phyloP scores from a whole-genome alignment of 2,113 vertebrate species.

The Trichechus manatus region DNA sequence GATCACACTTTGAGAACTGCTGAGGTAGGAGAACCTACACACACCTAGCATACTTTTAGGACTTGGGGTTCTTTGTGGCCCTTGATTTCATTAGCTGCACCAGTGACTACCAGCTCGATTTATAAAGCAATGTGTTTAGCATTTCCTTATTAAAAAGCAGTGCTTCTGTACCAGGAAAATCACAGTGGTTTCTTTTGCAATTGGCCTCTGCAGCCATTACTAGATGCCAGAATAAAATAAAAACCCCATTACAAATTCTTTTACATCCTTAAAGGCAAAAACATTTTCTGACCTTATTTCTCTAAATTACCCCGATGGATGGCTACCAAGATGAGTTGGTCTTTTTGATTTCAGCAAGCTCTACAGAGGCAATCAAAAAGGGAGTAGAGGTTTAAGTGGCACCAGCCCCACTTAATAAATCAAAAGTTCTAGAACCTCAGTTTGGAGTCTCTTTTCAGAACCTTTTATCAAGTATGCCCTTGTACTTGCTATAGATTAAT shows the following conservation, averaged over 20 bases:
- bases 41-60: neutral
- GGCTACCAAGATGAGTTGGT: neutral
- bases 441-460: slow-evolving; percentile 25
- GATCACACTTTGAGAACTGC: neutral
- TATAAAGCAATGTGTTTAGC: neutral
- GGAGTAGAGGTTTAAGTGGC: neutral
- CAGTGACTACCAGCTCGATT: neutral
- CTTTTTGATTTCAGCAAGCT: slow-evolving; percentile 6
- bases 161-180: neutral
- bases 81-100: neutral
- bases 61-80: neutral
- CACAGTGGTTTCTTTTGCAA: slow-evolving; percentile 32
- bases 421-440: neutral
- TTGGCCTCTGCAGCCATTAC: neutral
- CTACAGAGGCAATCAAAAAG: neutral
- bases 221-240: neutral
- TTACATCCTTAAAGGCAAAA: slow-evolving; percentile 54
- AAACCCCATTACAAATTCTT: neutral
- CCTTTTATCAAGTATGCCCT: neutral
- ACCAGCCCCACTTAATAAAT: slow-evolving; percentile 9
- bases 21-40: neutral
- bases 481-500: neutral
- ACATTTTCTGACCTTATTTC: slow-evolving; percentile 11
- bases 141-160: neutral
- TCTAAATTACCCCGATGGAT: neutral